These are phyloP conservation scores for Achlya flavicornis DNA, from an alignment of 2,888 invertebrate genomes.

Conservation along the genomic window DNA sequence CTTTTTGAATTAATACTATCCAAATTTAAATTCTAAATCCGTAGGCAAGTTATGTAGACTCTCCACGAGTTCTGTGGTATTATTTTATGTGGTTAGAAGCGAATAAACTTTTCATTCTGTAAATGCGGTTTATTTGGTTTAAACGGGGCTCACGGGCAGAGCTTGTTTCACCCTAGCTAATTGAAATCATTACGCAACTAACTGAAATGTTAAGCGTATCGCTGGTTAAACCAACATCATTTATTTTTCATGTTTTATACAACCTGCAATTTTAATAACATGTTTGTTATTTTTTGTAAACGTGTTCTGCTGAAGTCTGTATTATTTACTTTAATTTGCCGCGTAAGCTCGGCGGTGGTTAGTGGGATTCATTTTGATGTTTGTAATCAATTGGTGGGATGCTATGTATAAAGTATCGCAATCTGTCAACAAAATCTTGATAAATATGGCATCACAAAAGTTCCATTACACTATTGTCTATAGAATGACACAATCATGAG, in stretches of 20 bases:
- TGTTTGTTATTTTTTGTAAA: not conserved
- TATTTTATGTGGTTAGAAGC: conserved; percentile 57
- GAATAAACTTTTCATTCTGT: conserved; percentile 58
- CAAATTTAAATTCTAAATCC: conserved; percentile 53
- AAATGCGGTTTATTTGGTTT: conserved; percentile 62
- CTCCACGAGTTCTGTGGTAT: conserved; percentile 53
- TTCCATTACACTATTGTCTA: too few relatives aligned
- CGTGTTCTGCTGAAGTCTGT: not conserved
- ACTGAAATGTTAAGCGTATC: conserved; percentile 42
- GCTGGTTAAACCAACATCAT: conserved; percentile 15
- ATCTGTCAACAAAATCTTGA: too few relatives aligned
- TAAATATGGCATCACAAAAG: too few relatives aligned
- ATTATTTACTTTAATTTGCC: not conserved
- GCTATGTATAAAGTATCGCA: too few relatives aligned
- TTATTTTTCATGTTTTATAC: conserved; percentile 10
- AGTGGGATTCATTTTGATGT: too few relatives aligned
- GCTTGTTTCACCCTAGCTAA: conserved; percentile 36
- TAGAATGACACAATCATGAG: not conserved
- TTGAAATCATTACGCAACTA: conserved; percentile 45
- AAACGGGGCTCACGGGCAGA: conserved; percentile 40
- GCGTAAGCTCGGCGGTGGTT: too few relatives aligned
- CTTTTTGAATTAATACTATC: conserved; percentile 44
- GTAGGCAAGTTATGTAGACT: conserved; percentile 53
- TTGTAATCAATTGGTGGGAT: too few relatives aligned
- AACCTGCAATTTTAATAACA: not conserved